phyloP scores from a whole-genome alignment of 37 sponge, comb jelly and placozoan species.

The Crambe crambe region DNA sequence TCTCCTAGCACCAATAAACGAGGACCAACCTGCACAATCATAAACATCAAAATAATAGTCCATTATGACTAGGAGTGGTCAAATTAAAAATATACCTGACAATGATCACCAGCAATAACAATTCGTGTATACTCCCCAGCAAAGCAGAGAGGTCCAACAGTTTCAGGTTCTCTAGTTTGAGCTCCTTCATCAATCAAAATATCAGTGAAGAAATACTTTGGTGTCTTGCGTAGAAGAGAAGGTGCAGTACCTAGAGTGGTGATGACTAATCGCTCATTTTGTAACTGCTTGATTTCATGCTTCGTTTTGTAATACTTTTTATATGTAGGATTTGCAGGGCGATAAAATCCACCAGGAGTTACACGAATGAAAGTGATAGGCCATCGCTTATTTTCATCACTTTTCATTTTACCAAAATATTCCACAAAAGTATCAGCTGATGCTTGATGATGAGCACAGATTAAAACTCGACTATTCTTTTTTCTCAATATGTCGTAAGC shows the following conservation, averaged over 20 bases:
- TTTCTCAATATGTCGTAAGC: constrained; percentile 45
- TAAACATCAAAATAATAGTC: background rate
- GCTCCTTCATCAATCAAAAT: constrained; percentile 83
- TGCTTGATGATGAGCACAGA: constrained; percentile 64
- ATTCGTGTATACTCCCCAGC: constrained; percentile 54
- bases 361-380: constrained; percentile 2
- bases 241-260: constrained; percentile 32
- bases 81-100: constrained; percentile 46
- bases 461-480: constrained; percentile 23
- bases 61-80: background rate
- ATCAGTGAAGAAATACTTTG: constrained; percentile 51
- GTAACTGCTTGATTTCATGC: background rate
- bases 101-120: constrained; percentile 78
- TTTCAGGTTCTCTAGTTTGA: constrained; percentile 77
- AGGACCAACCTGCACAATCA: constrained; percentile 71
- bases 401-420: constrained; percentile 53
- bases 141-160: constrained; percentile 50
- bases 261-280: constrained; percentile 5
- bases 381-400: constrained; percentile 2
- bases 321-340: background rate
- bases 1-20: constrained; percentile 64
- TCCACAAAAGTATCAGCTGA: constrained; percentile 71
- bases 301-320: background rate
- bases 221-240: background rate
- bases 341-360: background rate